Conservation (phyloP, 1,140 invertebrate species). For the Ips nitidus region DNA sequence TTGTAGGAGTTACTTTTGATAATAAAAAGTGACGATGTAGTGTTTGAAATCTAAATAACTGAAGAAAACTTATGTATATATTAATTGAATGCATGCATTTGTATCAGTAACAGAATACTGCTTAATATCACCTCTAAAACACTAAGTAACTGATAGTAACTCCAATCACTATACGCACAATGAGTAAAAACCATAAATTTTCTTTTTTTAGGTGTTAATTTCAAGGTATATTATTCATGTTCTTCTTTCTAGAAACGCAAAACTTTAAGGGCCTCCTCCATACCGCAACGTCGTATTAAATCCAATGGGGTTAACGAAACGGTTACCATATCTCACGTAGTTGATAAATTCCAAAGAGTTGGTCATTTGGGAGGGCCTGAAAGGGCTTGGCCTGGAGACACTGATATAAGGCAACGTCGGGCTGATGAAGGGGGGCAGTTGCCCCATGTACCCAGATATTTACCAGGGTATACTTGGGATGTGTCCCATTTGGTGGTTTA, state of each 20-base stretch:
- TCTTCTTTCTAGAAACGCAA: slow-evolving; percentile 72
- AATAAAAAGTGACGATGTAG: too few species aligned
- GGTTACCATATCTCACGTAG: slow-evolving; percentile 72
- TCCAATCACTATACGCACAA: too few species aligned
- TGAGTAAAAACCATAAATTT: too few species aligned
- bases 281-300: slow-evolving; percentile 72
- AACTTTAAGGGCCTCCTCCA: slow-evolving; percentile 72
- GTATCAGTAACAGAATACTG: too few species aligned
- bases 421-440: slow-evolving; percentile 51
- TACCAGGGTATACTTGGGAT: slow-evolving; percentile 66
- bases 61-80: too few species aligned
- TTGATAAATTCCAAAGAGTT: slow-evolving; percentile 62
- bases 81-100: too few species aligned
- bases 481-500: slow-evolving; percentile 69
- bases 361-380: slow-evolving; percentile 54
- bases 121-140: too few species aligned
- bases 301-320: slow-evolving; percentile 80
- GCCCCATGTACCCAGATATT: slow-evolving; percentile 60
- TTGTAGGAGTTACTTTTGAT: too few species aligned
- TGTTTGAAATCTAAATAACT: too few species aligned
- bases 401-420: slow-evolving; percentile 56
- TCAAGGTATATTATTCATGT: too few species aligned
- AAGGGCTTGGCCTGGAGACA: slow-evolving; percentile 64
- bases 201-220: too few species aligned
- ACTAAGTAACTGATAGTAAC: too few species aligned